phyloP scores from a whole-genome alignment of 2,113 vertebrate genomes.

The Aphyosemion australe region DNA sequence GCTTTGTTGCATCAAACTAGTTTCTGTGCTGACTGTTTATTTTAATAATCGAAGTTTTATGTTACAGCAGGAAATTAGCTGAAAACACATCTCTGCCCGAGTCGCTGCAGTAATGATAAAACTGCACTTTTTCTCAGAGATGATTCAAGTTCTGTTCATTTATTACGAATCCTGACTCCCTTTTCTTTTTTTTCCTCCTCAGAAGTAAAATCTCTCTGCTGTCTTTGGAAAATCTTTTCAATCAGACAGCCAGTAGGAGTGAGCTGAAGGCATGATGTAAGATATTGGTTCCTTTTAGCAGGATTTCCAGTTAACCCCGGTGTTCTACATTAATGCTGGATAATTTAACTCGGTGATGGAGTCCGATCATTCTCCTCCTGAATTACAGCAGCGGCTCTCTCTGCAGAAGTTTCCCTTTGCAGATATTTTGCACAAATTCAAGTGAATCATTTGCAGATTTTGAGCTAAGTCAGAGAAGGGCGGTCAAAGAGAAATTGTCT shows the following conservation, averaged over 20 bases:
- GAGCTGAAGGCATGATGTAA: slow-evolving; percentile 27
- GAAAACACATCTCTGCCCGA: not conserved
- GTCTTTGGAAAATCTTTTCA: slow-evolving; percentile 17
- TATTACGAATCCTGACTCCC: slow-evolving; percentile 24
- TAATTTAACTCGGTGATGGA: slow-evolving; percentile 12
- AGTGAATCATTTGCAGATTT: slow-evolving; percentile 57
- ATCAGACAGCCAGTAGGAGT: slow-evolving; percentile 26
- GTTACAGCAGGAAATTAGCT: slow-evolving; percentile 6
- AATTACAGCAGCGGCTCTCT: slow-evolving; percentile 32
- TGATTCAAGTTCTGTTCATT: slow-evolving; percentile 43
- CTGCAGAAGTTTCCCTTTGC: slow-evolving; percentile 52
- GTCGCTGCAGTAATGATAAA: slow-evolving; percentile 23
- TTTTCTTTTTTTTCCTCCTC: not conserved
- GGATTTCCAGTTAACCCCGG: slow-evolving; percentile 11
- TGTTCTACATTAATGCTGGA: slow-evolving; percentile 14
- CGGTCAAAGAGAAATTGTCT: slow-evolving; percentile 65
- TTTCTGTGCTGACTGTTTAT: not conserved
- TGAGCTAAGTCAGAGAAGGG: slow-evolving; percentile 48
- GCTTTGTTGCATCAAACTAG: not conserved
- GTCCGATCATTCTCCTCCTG: slow-evolving; percentile 12
- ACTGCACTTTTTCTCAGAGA: not conserved
- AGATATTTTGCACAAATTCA: slow-evolving; percentile 50
- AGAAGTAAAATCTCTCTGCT: slow-evolving; percentile 2
- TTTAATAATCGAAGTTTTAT: slow-evolving; percentile 1
- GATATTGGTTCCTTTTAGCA: slow-evolving; percentile 3